phyloP scores from a whole-genome alignment of 2,113 vertebrate genomes.

The Coturnix japonica region DNA sequence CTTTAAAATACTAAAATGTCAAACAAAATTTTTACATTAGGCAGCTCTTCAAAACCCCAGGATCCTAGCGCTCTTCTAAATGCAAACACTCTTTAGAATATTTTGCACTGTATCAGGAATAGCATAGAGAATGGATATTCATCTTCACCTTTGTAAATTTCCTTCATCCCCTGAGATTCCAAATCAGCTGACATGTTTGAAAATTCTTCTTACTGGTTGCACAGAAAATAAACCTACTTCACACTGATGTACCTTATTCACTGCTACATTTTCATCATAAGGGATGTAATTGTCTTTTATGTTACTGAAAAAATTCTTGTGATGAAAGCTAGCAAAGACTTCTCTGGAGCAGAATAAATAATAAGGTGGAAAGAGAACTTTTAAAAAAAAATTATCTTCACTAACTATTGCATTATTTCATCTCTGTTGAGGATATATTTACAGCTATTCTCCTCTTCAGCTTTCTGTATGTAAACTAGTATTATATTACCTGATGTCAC shows the following conservation, averaged over 20 bases:
- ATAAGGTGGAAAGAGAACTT: not conserved
- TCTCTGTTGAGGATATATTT: not conserved
- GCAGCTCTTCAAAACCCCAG: slow-evolving; percentile 8
- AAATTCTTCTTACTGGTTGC: not conserved
- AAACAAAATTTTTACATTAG: slow-evolving; percentile 5
- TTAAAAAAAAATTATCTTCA: not conserved
- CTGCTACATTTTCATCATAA: not conserved
- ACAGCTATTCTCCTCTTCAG: not conserved
- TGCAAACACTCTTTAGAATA: not conserved
- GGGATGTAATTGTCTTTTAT: not conserved
- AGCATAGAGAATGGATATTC: not conserved
- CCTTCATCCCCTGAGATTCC: not conserved
- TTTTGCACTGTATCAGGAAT: not conserved
- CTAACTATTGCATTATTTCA: not conserved
- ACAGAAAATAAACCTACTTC: slow-evolving; percentile 1
- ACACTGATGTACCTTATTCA: not conserved
- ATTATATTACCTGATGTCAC: not conserved
- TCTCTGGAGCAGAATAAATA: not conserved
- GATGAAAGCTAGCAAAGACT: not conserved
- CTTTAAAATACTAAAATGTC: not conserved
- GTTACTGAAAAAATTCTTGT: not conserved
- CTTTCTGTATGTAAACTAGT: not conserved
- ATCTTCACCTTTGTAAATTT: slow-evolving; percentile 13
- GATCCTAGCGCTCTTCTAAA: not conserved
- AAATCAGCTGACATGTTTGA: slow-evolving; percentile 10